Base-by-base conservation (phyloP, 2,113 vertebrate species). In the Anoplopoma fimbria region DNA sequence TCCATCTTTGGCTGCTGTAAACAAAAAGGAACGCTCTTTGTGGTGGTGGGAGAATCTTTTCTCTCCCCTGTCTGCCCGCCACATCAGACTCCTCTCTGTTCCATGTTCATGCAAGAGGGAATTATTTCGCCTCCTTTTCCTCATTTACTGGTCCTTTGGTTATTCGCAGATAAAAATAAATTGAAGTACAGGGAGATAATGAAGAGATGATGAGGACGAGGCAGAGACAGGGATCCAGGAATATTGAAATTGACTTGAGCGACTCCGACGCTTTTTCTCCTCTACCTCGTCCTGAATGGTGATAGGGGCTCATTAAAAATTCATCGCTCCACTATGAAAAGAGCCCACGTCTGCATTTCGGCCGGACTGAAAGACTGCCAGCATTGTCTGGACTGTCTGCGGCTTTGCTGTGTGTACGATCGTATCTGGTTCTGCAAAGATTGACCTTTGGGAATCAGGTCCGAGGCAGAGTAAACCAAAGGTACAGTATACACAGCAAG, bases 251-350 rank as follows among this genome's bases (percentile, higher is more conserved):
- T 81, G 88, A 92, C 90, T 91, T 90, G 61, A 86, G 58, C 12
- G 10, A 77, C 72, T 83, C 69, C 31, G 34, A 61, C 31, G 29
- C 57, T 67, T 69, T 67, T 69, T 85, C 73, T 77, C 85, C 65
- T 64, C 79, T 88, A 64, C 70, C 49, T 79, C 61, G 13, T 47
- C 82, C 83, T 82, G 88, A 85, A 71, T 47, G 69, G 72, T 87
- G 92, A 87, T 88, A 85, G 72, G 64, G 75, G 75, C 70, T 92
- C 85, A 94, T 95, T 92, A 94, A 95, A 94, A 87, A 93, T 94
- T 77, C 77, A 95, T 90, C 51, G 25, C 19, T 84, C 80, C 58
- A 64, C 89, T 75, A 87, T 92, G 88, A 88, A 87, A 94, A 88
- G 81, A 86, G 86, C 36, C 1, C 25, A 88, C 38, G 84, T 89